phyloP scores from a whole-genome alignment of 2,888 invertebrate genomes.

The Hyles lineata region DNA sequence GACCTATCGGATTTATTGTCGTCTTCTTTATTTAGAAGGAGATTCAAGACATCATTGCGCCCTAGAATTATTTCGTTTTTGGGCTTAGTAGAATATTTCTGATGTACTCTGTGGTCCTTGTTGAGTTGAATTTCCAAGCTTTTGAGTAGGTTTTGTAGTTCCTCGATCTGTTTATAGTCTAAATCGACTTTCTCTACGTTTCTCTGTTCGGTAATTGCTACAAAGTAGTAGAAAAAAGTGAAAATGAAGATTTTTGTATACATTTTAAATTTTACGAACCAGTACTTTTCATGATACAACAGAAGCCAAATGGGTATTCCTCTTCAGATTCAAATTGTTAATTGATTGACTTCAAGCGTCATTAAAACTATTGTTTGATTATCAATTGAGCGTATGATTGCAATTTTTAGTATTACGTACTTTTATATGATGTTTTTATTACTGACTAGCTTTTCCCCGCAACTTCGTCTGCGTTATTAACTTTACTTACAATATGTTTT shows the following conservation, averaged over 20 bases:
- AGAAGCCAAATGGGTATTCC: background rate
- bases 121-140: background rate
- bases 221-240: background rate
- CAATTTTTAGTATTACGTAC: conserved; percentile 10
- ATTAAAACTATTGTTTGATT: conserved; percentile 3
- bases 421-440: conserved; percentile 1
- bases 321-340: background rate
- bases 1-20: background rate
- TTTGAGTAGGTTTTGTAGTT: conserved; percentile 5
- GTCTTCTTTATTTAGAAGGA: background rate
- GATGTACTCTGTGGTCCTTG: background rate
- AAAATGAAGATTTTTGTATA: background rate
- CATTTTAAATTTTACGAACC: background rate
- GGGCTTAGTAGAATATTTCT: background rate
- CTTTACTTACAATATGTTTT: too few species aligned
- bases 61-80: background rate
- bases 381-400: conserved; percentile 47
- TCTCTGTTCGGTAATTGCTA: conserved; percentile 6
- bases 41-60: background rate
- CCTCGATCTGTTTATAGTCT: conserved; percentile 1
- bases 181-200: background rate
- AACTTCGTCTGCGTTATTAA: too few species aligned
- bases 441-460: too few species aligned
- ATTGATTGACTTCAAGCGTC: conserved; percentile 4
- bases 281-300: background rate